Percentiles rank a stretch among this genome's conserved stretches.
Conservation (phyloP, 92 coral and sea anemone genomes). For the Umimayanthus kanabou region DNA sequence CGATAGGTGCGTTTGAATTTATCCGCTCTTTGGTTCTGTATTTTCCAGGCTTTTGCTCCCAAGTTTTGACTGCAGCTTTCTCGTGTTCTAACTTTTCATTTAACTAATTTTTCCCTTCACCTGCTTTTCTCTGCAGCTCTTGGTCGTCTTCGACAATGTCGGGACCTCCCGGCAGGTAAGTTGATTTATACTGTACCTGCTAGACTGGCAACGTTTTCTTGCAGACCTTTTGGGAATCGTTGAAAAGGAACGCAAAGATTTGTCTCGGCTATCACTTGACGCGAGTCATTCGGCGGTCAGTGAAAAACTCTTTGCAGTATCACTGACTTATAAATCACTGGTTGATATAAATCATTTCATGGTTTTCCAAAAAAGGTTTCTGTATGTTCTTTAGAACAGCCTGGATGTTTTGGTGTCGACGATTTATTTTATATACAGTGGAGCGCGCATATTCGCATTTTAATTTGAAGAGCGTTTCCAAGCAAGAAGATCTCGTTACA, state of each 20-base stretch:
- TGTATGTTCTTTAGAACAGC: background rate
- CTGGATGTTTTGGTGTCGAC: background rate
- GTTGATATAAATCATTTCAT: too few species aligned
- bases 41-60: conserved; percentile 6
- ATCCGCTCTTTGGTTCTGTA: background rate
- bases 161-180: conserved; percentile 46
- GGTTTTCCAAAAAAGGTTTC: background rate
- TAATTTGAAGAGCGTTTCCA: background rate
- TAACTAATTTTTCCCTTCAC: conserved; percentile 31
- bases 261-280: conserved; percentile 4
- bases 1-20: conserved; percentile 33
- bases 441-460: background rate
- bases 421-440: background rate
- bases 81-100: background rate
- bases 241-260: background rate
- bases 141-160: conserved; percentile 34
- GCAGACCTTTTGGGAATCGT: conserved; percentile 4
- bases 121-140: conserved; percentile 32
- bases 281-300: background rate
- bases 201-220: background rate
- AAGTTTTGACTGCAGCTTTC: conserved; percentile 17
- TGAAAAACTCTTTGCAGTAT: conserved; percentile 2
- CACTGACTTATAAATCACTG: background rate
- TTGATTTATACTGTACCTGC: background rate
- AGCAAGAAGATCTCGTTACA: background rate